Evolutionary conservation across 2,888 invertebrate genomes (phyloP).

Genomic region (Cheilosia impressa): DNA sequence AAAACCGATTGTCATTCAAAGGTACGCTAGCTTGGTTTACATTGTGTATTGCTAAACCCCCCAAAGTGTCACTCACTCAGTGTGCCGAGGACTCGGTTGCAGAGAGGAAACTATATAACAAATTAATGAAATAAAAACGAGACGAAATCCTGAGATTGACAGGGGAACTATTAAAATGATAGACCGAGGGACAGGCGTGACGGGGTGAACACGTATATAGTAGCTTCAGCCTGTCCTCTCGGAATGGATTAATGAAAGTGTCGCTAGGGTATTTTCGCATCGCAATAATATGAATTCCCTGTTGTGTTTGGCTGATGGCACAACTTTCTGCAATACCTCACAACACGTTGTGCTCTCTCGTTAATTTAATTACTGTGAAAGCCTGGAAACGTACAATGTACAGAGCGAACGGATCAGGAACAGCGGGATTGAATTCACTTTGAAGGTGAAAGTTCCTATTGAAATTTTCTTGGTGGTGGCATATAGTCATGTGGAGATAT

Average conservation of each 20-base stretch:
- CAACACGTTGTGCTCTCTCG: not conserved
- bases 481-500: no score
- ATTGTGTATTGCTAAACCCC: not conserved
- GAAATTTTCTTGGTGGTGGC: no score
- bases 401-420: not conserved
- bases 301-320: conserved; percentile 21
- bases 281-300: conserved; percentile 54
- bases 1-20: conserved; percentile 16
- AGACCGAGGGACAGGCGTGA: conserved; percentile 3
- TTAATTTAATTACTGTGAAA: conserved; percentile 57
- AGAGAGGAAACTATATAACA: conserved; percentile 28
- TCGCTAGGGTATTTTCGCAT: conserved; percentile 51
- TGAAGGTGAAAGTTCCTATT: conserved; percentile 2
- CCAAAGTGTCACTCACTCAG: conserved; percentile 34
- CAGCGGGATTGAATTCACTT: conserved; percentile 12
- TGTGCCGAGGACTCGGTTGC: conserved; percentile 10
- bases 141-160: conserved; percentile 52
- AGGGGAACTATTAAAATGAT: conserved; percentile 60
- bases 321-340: conserved; percentile 37
- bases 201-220: not conserved
- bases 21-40: not conserved
- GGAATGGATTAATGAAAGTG: conserved; percentile 62
- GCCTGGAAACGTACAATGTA: conserved; percentile 38
- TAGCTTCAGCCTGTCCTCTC: not conserved
- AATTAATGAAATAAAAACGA: conserved; percentile 31